Conservation (phyloP, 2,888 invertebrate genomes). For the Drosophila leonis region DNA sequence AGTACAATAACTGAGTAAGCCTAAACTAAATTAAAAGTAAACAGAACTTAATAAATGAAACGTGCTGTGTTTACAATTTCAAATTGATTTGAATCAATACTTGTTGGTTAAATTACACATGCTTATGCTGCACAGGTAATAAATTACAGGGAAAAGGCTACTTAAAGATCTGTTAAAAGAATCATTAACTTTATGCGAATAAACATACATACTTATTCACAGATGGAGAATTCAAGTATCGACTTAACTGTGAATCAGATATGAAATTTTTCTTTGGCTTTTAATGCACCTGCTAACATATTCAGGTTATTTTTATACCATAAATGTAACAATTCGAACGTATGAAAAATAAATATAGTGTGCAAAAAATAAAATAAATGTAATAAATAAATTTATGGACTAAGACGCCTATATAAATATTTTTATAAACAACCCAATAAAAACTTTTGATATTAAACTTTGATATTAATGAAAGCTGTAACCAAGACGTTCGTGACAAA, state of each 20-base stretch:
- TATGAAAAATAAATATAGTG: not conserved
- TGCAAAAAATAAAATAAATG: not conserved
- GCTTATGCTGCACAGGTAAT: conserved; percentile 1
- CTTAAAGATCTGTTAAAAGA: conserved; percentile 12
- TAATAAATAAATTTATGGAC: not conserved
- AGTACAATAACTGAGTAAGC: not conserved
- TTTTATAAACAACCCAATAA: not conserved
- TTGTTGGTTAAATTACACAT: conserved; percentile 14
- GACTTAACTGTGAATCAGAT: not conserved
- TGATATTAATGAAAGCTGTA: not conserved
- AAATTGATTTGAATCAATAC: conserved; percentile 41
- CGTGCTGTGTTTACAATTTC: conserved; percentile 31
- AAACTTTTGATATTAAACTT: conserved; percentile 2
- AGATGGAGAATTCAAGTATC: not conserved
- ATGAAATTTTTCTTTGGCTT: not conserved
- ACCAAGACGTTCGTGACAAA: conserved; percentile 3
- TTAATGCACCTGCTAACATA: not conserved
- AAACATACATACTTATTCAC: conserved; percentile 3
- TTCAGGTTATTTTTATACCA: not conserved
- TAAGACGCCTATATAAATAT: not conserved
- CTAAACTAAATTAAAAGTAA: not conserved
- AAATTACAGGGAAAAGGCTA: conserved; percentile 11
- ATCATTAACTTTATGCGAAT: conserved; percentile 18
- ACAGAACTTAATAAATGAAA: conserved; percentile 14
- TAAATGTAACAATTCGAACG: not conserved